phyloP scores from a whole-genome alignment of 2,797 vertebrate genomes.

The Xenentodon cancila region DNA sequence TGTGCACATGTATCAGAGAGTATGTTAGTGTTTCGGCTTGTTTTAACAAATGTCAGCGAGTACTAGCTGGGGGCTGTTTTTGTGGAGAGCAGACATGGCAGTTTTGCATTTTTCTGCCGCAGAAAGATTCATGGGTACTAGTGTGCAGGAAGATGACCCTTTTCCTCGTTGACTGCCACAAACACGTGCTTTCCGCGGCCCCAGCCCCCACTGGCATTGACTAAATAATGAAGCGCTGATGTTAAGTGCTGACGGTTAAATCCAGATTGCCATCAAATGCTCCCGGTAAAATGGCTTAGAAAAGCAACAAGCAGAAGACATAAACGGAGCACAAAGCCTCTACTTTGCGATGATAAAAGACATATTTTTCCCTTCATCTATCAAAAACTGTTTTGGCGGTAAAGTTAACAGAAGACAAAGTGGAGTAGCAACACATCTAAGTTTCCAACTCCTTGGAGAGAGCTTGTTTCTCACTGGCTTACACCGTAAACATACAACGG shows the following conservation, averaged over 20 bases:
- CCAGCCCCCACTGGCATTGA: constrained; percentile 36
- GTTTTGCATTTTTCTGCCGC: constrained; percentile 33
- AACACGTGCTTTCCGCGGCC: constrained; percentile 47
- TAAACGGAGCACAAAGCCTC: constrained; percentile 5
- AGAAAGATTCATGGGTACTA: constrained; percentile 35
- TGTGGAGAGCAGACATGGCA: constrained; percentile 20
- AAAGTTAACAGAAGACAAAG: constrained; percentile 52
- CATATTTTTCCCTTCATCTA: constrained; percentile 39
- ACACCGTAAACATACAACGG: constrained; percentile 77
- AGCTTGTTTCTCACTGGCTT: constrained; percentile 76
- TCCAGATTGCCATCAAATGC: constrained; percentile 53
- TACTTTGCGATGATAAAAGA: constrained; percentile 21
- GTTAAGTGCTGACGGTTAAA: constrained; percentile 57
- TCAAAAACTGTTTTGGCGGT: constrained; percentile 43
- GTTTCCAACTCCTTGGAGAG: constrained; percentile 57
- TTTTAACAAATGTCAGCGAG: constrained; percentile 36
- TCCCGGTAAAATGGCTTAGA: constrained; percentile 42
- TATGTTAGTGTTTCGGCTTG: constrained; percentile 45
- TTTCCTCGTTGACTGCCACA: constrained; percentile 46
- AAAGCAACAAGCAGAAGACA: constrained; percentile 26
- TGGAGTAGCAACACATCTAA: constrained; percentile 62
- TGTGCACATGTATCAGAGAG: constrained; percentile 44
- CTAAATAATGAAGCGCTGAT: constrained; percentile 56
- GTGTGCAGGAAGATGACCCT: constrained; percentile 44
- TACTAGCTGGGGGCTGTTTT: constrained; percentile 28